These are phyloP conservation scores for Apolygus lucorum DNA, from an alignment of 1,140 invertebrate genomes.

Conservation along the genomic window DNA sequence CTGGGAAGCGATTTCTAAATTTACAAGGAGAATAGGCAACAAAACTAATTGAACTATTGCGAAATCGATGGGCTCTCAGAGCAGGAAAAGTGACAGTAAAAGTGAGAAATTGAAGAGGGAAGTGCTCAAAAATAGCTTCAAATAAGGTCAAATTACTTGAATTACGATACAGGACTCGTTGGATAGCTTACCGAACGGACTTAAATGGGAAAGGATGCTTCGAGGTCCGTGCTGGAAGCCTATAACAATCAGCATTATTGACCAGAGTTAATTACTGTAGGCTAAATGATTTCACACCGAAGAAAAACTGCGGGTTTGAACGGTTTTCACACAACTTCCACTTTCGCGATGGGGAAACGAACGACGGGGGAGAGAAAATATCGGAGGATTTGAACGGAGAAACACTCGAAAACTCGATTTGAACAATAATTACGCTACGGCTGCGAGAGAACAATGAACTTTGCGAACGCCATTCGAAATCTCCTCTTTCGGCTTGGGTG, in stretches of 20 bases:
- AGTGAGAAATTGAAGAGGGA: not conserved
- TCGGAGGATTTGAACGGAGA: not conserved
- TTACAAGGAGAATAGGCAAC: no score
- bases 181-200: not conserved
- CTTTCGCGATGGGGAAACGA: not conserved
- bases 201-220: slow-evolving; percentile 3
- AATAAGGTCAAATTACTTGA: not conserved
- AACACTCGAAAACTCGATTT: not conserved
- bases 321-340: not conserved
- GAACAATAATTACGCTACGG: slow-evolving; percentile 33
- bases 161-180: no score
- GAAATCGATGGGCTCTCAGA: not conserved
- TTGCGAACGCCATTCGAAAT: slow-evolving; percentile 39
- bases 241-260: slow-evolving; percentile 34
- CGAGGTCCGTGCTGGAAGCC: slow-evolving; percentile 17
- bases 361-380: not conserved
- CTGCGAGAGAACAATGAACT: slow-evolving; percentile 40
- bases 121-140: slow-evolving; percentile 1
- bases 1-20: no score
- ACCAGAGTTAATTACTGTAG: slow-evolving; percentile 33
- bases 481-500: slow-evolving; percentile 40
- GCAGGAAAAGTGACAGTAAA: not conserved
- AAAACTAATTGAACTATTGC: no score
- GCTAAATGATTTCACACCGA: slow-evolving; percentile 29
- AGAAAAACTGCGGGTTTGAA: slow-evolving; percentile 3